Evolutionary conservation across 2,888 invertebrate genomes (phyloP), one percentile per base, ranked within the genome.

Genomic region (Lasius platythorax): DNA sequence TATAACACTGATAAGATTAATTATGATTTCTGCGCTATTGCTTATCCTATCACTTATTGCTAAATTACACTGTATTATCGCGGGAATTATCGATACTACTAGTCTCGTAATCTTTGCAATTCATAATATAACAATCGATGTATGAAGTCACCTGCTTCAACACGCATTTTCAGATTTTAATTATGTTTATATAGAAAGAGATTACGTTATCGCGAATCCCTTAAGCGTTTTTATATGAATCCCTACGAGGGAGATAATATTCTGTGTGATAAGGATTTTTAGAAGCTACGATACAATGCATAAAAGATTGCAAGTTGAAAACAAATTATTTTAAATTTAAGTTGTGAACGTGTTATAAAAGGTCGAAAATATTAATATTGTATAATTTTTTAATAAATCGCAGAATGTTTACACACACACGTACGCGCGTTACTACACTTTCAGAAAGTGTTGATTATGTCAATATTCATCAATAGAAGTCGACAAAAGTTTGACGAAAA

Each of bases 91-190:
- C 85, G 56, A 70, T 81, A 37, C 23, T 37, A 40, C 58, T 81
- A 43, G 43, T 64, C 9, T 68, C 64, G 50, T 67, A 79, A 85
- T 56, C 81, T 84, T 85, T 23, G 75, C 66, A 61, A 82, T 83
- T 85, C 83, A 86, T 87, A 85, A 73, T 66, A 82, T 78, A 33
- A n/a, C 64, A 73, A 84, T 83, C 82, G 84, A 78, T 33, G 72
- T 83, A 86, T 82, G 56, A 89, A 82, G 68, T 86, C 82, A 75
- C 53, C 72, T 78, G 64, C 40, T 72, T 43, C 30, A 63, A 46
- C 58, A 75, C 37, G 70, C 58, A 15, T 33, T 18, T 58, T 67
- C 61, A 37, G 43, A 68, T n/a, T 84, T 89, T 82, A 75, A 87
- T 87, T 82, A 87, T 66, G 53, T 58, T 74, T 78, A 61, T 58